Percentiles rank a stretch among this genome's conserved stretches.
Conservation (phyloP, 2,113 vertebrate species). For the Leucosticte australis region DNA sequence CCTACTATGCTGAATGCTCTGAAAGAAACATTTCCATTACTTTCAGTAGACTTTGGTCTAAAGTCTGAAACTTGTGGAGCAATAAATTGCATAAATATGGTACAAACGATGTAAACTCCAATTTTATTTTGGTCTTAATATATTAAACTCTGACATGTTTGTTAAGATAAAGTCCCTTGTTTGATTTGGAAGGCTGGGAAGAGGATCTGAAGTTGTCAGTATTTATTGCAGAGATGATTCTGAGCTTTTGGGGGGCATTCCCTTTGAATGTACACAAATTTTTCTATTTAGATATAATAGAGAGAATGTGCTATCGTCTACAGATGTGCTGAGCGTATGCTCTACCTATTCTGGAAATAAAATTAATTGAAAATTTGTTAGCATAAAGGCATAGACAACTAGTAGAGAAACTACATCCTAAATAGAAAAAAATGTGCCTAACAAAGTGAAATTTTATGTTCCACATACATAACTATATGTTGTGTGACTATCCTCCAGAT, state of each 20-base stretch:
- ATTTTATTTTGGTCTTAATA: background rate
- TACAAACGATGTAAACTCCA: background rate
- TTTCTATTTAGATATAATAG: background rate
- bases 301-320: background rate
- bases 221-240: background rate
- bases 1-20: background rate
- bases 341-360: background rate
- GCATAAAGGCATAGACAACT: background rate
- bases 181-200: accelerated
- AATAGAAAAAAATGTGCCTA: background rate
- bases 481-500: background rate
- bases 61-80: background rate
- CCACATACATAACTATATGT: background rate
- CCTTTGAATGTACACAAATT: background rate
- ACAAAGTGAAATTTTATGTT: background rate
- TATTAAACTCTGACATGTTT: background rate
- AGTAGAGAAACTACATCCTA: background rate
- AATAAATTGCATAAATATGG: background rate
- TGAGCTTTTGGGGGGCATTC: background rate
- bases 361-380: background rate
- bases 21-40: background rate
- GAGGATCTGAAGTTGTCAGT: background rate
- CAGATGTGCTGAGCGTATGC: background rate
- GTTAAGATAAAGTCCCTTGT: background rate
- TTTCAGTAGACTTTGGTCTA: background rate